phyloP scores from a whole-genome alignment of 2,888 invertebrate species.

The Capitulum mitella region DNA sequence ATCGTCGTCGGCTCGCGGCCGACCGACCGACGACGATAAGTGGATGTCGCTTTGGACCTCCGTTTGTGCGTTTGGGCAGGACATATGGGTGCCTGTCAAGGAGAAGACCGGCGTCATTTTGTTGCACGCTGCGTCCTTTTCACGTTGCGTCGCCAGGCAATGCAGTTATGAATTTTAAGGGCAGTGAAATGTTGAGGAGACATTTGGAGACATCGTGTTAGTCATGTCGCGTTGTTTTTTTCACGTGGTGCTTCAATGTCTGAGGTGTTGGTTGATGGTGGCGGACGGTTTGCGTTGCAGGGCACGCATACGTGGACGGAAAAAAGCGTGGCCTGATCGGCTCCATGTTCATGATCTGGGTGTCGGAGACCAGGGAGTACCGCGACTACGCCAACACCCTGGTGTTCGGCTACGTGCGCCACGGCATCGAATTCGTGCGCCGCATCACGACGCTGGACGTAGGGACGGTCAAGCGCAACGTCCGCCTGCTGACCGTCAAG shows the following conservation, averaged over 20 bases:
- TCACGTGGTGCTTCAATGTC: too few species aligned
- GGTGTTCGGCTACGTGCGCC: slow-evolving; percentile 9
- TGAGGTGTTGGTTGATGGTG: too few species aligned
- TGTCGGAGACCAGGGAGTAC: background rate
- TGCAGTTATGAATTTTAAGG: background rate
- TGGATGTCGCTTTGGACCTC: too few species aligned
- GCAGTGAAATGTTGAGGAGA: background rate
- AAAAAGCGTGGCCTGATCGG: background rate
- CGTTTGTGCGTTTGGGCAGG: too few species aligned
- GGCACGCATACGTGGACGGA: background rate
- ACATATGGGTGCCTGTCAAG: too few species aligned
- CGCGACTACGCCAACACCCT: background rate
- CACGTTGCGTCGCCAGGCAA: too few species aligned
- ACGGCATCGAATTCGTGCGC: background rate
- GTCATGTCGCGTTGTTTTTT: too few species aligned
- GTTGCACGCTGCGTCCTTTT: background rate
- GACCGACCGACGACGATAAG: background rate
- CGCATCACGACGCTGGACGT: background rate
- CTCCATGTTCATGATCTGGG: slow-evolving; percentile 12
- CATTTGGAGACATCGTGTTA: background rate
- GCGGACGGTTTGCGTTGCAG: background rate
- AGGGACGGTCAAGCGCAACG: too few species aligned
- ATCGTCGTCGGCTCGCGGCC: background rate
- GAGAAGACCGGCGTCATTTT: background rate
- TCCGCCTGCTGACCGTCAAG: too few species aligned